Percentiles rank a stretch among this genome's conserved stretches.
Evolutionary conservation across 2,797 vertebrate species (phyloP).

Genomic region (Pogoniulus pusillus): DNA sequence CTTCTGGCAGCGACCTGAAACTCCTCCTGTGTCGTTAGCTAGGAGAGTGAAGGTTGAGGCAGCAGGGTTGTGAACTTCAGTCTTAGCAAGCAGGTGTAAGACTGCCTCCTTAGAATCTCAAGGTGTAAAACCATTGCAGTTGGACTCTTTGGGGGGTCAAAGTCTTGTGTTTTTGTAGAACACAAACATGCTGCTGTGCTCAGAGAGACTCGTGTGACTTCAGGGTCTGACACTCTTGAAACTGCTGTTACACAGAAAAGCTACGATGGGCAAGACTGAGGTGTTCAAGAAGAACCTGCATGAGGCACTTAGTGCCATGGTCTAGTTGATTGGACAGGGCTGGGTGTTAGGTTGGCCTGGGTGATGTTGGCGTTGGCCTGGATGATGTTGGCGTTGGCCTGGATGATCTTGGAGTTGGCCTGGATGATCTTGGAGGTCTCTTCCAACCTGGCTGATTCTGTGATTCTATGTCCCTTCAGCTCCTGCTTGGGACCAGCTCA

Average conservation of each 20-base stretch:
- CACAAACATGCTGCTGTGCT: neutral
- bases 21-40: neutral
- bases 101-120: neutral
- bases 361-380: too few relatives aligned
- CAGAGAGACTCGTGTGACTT: neutral
- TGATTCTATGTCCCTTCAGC: conserved; percentile 59
- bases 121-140: neutral
- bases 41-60: neutral
- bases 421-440: too few relatives aligned
- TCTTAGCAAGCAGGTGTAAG: neutral
- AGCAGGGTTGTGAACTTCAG: neutral
- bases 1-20: neutral
- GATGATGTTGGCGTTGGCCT: too few relatives aligned
- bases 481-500: conserved; percentile 76
- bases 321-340: too few relatives aligned
- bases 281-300: too few relatives aligned
- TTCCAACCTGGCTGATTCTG: too few relatives aligned
- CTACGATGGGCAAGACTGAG: neutral
- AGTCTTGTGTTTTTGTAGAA: neutral
- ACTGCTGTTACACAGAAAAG: neutral
- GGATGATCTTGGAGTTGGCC: too few relatives aligned
- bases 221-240: neutral
- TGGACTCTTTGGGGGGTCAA: neutral
- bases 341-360: conserved; percentile 28
- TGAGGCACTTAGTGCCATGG: too few relatives aligned